Percentiles rank a stretch among this genome's conserved stretches.
Conservation (phyloP, 2,888 invertebrate genomes). For the Pterostichus madidus region DNA sequence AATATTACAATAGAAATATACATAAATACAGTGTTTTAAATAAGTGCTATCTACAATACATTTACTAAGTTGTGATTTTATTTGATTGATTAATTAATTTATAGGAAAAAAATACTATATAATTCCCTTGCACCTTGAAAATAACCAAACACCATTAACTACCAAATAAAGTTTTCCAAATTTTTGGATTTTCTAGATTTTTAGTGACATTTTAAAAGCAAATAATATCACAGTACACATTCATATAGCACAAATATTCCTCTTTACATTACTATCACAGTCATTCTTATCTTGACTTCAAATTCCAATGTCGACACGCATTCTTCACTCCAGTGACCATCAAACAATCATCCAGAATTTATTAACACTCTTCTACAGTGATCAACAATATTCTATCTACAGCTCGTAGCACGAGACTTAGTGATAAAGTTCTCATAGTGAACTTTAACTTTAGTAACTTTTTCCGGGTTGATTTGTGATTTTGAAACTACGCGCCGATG, state of each 20-base stretch:
- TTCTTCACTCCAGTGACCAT: not conserved
- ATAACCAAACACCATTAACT: not conserved
- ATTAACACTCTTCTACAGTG: conserved; percentile 7
- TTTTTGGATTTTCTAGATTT: not conserved
- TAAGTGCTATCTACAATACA: conserved; percentile 34
- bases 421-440: not conserved
- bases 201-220: not conserved
- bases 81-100: no score
- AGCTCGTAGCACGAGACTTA: not conserved
- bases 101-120: not conserved
- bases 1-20: conserved; percentile 48
- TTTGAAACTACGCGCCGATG: conserved; percentile 72
- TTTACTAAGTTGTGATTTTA: conserved; percentile 9
- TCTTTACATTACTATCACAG: conserved; percentile 19
- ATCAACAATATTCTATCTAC: not conserved
- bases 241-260: not conserved
- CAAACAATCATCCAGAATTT: conserved; percentile 10
- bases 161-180: no score
- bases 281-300: conserved; percentile 5
- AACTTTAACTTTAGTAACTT: not conserved
- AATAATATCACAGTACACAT: conserved; percentile 24
- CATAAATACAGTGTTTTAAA: conserved; percentile 48
- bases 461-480: not conserved
- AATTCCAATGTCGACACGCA: not conserved
- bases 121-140: not conserved